These are phyloP conservation scores for Hecatera dysodea DNA, from an alignment of 2,888 invertebrate species.

Conservation along the genomic window DNA sequence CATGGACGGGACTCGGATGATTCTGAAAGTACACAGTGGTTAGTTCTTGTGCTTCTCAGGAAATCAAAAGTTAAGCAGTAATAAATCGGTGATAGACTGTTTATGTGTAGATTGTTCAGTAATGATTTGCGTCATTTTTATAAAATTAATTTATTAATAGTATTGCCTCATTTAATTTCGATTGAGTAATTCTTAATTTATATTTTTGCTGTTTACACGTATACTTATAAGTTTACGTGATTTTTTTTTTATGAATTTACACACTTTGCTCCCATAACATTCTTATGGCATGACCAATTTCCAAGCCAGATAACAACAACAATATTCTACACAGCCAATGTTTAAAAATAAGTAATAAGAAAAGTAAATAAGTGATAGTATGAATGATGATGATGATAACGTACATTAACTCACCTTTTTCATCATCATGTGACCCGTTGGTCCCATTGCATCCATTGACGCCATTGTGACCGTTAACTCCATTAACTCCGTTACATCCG, in stretches of 20 bases:
- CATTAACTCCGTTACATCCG: constrained; percentile 72
- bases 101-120: constrained; percentile 12
- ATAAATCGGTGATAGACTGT: not conserved
- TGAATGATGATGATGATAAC: constrained; percentile 54
- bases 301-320: not conserved
- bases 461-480: constrained; percentile 72
- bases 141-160: not conserved
- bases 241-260: no score
- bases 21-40: constrained; percentile 30
- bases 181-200: no score
- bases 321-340: constrained; percentile 3
- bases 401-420: constrained; percentile 76
- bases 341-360: constrained; percentile 14
- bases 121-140: not conserved
- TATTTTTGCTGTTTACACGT: no score
- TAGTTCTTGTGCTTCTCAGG: not conserved
- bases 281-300: not conserved
- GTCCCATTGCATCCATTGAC: constrained; percentile 73
- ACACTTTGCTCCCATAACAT: no score
- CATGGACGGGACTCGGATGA: constrained; percentile 59
- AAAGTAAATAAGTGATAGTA: constrained; percentile 36
- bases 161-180: no score
- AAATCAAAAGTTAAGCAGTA: not conserved
- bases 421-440: constrained; percentile 81
- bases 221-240: no score